These are phyloP conservation scores for Chionodraco myersi DNA, from an alignment of 2,113 vertebrate species.

Conservation along the genomic window DNA sequence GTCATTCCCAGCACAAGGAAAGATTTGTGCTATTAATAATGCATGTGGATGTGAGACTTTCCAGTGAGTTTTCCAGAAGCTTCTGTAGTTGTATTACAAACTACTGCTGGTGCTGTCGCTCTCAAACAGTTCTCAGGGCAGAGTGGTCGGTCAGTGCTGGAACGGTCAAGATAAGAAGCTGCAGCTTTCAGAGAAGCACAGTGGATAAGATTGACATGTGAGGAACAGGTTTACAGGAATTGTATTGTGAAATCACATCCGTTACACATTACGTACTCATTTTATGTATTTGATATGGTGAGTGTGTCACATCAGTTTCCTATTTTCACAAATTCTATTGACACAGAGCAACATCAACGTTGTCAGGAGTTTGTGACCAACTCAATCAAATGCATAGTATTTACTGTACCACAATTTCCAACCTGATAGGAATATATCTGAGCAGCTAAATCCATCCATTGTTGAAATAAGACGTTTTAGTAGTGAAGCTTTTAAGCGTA, in stretches of 20 bases:
- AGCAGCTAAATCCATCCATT: neutral
- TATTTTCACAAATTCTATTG: neutral
- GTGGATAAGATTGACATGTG: slow-evolving; percentile 2
- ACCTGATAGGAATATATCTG: neutral
- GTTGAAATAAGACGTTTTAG: too few species aligned
- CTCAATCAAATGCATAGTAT: neutral
- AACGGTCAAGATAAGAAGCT: slow-evolving; percentile 32
- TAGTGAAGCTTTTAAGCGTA: too few species aligned
- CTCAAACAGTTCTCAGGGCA: slow-evolving; percentile 25
- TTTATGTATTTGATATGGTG: neutral
- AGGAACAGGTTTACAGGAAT: neutral
- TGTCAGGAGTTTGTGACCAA: neutral
- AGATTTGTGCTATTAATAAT: slow-evolving; percentile 61
- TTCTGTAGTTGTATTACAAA: slow-evolving; percentile 33
- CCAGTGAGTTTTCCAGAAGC: slow-evolving; percentile 31
- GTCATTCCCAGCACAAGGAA: slow-evolving; percentile 51
- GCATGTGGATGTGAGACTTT: slow-evolving; percentile 58
- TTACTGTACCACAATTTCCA: neutral
- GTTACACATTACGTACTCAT: neutral
- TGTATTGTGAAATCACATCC: neutral
- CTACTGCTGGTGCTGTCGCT: slow-evolving; percentile 17
- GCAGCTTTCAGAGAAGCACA: slow-evolving; percentile 15
- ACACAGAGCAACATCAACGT: neutral
- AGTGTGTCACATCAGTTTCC: neutral
- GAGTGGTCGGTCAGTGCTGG: neutral